Evolutionary conservation across 2,797 vertebrate species (phyloP).

Genomic region (Neopelma chrysocephalum): DNA sequence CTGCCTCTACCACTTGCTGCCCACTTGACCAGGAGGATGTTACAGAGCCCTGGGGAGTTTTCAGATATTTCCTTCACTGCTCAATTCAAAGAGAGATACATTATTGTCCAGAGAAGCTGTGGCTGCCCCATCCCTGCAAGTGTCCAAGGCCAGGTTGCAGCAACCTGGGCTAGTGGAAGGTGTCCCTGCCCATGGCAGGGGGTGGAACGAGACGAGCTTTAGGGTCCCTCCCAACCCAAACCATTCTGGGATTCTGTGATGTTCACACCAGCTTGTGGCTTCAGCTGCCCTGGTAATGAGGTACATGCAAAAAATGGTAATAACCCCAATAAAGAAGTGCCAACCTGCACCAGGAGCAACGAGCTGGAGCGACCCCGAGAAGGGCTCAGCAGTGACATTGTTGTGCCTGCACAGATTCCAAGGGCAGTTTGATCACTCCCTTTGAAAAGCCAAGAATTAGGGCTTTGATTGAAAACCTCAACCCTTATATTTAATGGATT

Average conservation of each 20-base stretch:
- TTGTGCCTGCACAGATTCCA: not conserved
- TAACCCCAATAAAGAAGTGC: not conserved
- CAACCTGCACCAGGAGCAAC: not conserved
- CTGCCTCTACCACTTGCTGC: not conserved
- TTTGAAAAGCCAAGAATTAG: not conserved
- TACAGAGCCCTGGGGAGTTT: not conserved
- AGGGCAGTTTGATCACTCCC: not conserved
- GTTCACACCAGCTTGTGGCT: not conserved
- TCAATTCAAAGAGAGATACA: not conserved
- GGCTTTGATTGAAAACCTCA: not conserved
- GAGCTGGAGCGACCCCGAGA: not conserved
- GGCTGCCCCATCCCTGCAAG: not conserved
- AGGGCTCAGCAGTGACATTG: not conserved
- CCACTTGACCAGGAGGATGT: not conserved
- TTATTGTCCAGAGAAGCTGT: not conserved
- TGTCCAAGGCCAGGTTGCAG: not conserved
- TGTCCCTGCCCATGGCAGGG: not conserved
- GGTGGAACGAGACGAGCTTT: no score
- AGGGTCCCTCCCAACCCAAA: not conserved
- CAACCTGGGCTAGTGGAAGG: not conserved
- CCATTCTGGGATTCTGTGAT: not conserved
- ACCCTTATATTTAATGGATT: fast-evolving
- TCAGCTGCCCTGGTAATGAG: not conserved
- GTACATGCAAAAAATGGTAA: not conserved
- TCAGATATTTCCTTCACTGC: not conserved